Evolutionary conservation across 2,113 vertebrate genomes (phyloP).

Genomic region (Chaetorhynchus papuensis): DNA sequence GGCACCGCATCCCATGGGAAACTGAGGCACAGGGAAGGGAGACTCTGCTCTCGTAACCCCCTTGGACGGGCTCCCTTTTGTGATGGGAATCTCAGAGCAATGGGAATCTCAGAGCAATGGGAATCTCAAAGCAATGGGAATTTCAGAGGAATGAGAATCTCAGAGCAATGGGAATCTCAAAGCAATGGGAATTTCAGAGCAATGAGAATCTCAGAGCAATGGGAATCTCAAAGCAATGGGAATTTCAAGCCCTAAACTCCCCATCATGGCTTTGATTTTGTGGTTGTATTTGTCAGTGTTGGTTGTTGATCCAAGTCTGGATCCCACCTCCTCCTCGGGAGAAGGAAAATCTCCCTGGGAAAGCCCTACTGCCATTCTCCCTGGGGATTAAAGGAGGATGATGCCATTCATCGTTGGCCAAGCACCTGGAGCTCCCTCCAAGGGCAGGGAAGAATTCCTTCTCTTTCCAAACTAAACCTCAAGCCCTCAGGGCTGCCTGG

Average conservation of each 20-base stretch:
- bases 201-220: not conserved
- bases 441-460: not conserved
- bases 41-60: no score
- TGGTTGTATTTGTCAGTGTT: not conserved
- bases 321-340: not conserved
- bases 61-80: not conserved
- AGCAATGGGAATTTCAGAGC: fast-evolving
- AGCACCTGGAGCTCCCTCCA: not conserved
- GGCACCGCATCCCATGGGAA: not conserved
- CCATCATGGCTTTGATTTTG: not conserved
- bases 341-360: not conserved
- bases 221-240: not conserved
- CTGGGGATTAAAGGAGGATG: not conserved
- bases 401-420: not conserved
- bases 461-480: not conserved
- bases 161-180: fast-evolving
- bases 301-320: not conserved
- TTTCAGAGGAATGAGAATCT: fast-evolving
- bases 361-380: not conserved
- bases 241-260: not conserved
- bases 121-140: not conserved
- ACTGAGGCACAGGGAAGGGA: not conserved
- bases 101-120: not conserved
- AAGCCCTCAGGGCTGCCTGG: not conserved
- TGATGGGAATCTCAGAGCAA: not conserved